A percentile compares a stretch with the other conserved stretches of the same genome.
These are phyloP conservation scores for Diadegma fenestrale DNA, from an alignment of 2,888 invertebrate genomes.

Conservation along the genomic window DNA sequence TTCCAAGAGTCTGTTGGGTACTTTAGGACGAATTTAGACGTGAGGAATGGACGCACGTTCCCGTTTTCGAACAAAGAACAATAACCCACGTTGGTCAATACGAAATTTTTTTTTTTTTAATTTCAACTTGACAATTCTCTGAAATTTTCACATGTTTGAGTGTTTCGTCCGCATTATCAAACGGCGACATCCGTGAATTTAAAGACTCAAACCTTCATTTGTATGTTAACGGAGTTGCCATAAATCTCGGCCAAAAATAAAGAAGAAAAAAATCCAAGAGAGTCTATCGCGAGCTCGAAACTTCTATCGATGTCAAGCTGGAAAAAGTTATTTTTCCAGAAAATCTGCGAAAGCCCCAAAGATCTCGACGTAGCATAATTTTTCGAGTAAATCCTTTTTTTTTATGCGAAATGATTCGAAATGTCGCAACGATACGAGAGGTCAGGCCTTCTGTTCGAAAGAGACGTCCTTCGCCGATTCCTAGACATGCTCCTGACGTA, in stretches of 20 bases:
- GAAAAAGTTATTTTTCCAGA: not conserved
- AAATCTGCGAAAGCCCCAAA: not conserved
- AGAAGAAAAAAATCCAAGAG: not conserved
- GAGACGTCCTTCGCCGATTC: conserved; percentile 63
- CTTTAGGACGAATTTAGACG: conserved; percentile 19
- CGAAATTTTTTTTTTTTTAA: not conserved
- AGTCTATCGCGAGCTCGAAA: not conserved
- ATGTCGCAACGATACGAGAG: not conserved
- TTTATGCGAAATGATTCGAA: conserved; percentile 42
- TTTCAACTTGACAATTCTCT: not conserved
- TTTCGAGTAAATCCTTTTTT: conserved; percentile 13
- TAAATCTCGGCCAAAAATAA: not conserved
- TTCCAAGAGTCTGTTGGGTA: conserved; percentile 11
- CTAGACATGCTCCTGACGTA: conserved; percentile 50
- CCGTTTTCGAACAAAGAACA: conserved; percentile 1
- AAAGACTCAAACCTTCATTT: not conserved
- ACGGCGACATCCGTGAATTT: not conserved
- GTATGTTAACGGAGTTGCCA: not conserved
- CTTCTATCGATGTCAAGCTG: not conserved
- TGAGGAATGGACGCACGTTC: not conserved
- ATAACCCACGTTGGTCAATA: not conserved
- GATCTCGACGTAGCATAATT: not conserved
- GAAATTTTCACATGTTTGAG: not conserved
- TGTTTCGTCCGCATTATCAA: not conserved
- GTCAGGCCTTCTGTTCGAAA: conserved; percentile 43